Conservation (phyloP, 2,113 vertebrate species). For the Xenotilapia flavipinnis region DNA sequence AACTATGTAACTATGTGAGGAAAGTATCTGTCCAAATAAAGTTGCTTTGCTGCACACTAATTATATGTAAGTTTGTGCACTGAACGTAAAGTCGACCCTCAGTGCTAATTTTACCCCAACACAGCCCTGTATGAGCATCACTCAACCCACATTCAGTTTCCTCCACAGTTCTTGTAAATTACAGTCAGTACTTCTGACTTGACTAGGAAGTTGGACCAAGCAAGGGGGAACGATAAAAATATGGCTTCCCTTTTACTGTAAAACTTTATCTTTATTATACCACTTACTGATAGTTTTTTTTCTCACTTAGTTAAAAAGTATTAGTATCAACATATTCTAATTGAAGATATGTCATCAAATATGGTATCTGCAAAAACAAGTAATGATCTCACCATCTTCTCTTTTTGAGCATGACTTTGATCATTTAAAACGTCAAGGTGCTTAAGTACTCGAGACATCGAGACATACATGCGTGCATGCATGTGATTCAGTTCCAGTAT, state of each 20-base stretch:
- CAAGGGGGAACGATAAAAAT: fast-evolving
- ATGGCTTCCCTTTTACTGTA: neutral
- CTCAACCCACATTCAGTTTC: neutral
- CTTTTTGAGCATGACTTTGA: neutral
- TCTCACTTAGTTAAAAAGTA: neutral
- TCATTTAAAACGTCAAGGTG: neutral
- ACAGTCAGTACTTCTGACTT: neutral
- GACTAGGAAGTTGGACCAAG: neutral
- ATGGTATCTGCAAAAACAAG: neutral
- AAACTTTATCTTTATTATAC: neutral
- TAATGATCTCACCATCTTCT: neutral
- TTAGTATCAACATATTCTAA: neutral
- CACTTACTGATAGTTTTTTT: neutral
- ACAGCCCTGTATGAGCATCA: neutral
- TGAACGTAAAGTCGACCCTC: neutral
- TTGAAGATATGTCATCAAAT: neutral
- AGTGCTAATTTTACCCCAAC: neutral
- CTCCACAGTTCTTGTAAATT: neutral
- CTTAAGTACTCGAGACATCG: fast-evolving
- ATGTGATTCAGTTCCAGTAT: neutral
- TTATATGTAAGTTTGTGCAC: neutral
- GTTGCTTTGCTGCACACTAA: neutral
- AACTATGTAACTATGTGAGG: neutral
- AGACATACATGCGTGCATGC: neutral
- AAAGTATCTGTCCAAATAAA: neutral